phyloP scores from a whole-genome alignment of 2,113 vertebrate genomes.

The Grallaria varia region DNA sequence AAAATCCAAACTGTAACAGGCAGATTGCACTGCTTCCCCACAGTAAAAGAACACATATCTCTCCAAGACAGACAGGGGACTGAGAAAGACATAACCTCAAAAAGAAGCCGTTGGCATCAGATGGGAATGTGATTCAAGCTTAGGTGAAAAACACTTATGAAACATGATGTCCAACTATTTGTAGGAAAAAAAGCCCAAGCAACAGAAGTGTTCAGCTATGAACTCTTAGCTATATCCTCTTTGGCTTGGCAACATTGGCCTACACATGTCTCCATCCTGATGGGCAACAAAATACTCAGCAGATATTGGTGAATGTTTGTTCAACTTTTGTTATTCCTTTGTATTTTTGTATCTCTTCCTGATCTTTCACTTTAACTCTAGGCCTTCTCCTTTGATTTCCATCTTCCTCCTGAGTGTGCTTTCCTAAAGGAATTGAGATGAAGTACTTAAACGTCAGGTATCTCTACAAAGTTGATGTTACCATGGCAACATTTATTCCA shows the following conservation, averaged over 20 bases:
- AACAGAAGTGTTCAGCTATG: neutral
- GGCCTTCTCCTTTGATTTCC: neutral
- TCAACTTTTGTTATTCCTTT: neutral
- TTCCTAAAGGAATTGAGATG: neutral
- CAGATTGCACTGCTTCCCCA: neutral
- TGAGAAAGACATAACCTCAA: neutral
- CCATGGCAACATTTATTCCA: neutral
- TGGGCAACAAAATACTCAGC: neutral
- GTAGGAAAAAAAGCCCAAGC: neutral
- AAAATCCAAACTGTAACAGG: no score
- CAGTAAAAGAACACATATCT: neutral
- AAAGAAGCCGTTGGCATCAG: neutral
- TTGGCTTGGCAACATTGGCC: neutral
- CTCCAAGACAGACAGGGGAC: neutral
- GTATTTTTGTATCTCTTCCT: neutral
- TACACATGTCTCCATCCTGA: neutral
- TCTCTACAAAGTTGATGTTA: neutral
- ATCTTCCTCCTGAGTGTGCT: neutral
- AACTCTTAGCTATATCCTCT: neutral
- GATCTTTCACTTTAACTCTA: neutral
- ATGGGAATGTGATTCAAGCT: neutral
- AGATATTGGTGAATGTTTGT: neutral
- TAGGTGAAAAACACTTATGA: neutral
- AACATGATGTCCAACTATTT: neutral
- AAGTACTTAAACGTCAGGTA: neutral